Conservation (phyloP, 2,888 invertebrate genomes). For the Keiferia lycopersicella region DNA sequence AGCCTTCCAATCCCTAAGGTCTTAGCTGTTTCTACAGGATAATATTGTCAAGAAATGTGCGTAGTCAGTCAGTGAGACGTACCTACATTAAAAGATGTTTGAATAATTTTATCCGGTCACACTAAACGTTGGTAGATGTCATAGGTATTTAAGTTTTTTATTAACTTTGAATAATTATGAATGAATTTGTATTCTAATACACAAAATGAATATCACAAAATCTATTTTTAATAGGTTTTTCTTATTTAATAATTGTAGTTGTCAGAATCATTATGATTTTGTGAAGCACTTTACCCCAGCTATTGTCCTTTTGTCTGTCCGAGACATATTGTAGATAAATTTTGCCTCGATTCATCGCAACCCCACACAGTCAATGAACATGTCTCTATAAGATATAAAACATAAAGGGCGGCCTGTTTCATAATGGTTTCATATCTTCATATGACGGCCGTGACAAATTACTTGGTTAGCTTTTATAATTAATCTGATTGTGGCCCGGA, state of each 20-base stretch:
- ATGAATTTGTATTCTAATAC: no score
- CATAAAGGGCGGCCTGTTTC: constrained; percentile 13
- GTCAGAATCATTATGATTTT: background rate
- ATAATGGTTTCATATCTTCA: constrained; percentile 21
- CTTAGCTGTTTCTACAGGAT: background rate
- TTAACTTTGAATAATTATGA: no score
- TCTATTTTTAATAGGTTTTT: no score
- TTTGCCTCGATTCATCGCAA: background rate
- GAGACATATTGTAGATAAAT: constrained; percentile 2
- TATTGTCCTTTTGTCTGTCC: background rate
- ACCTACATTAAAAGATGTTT: background rate
- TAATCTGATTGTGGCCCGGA: constrained; percentile 23
- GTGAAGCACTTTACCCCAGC: background rate
- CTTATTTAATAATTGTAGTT: no score
- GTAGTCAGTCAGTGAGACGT: background rate
- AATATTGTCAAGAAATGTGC: background rate
- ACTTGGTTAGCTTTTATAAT: constrained; percentile 21
- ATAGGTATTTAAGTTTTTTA: no score
- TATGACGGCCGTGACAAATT: constrained; percentile 22
- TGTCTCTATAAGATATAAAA: constrained; percentile 1
- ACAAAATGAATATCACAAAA: no score
- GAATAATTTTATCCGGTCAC: background rate
- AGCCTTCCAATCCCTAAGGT: background rate
- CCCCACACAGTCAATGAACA: constrained; percentile 13
- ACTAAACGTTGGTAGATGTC: no score